Base-by-base conservation (phyloP, 2,797 vertebrate species). In the Rhinichthys osculus region DNA sequence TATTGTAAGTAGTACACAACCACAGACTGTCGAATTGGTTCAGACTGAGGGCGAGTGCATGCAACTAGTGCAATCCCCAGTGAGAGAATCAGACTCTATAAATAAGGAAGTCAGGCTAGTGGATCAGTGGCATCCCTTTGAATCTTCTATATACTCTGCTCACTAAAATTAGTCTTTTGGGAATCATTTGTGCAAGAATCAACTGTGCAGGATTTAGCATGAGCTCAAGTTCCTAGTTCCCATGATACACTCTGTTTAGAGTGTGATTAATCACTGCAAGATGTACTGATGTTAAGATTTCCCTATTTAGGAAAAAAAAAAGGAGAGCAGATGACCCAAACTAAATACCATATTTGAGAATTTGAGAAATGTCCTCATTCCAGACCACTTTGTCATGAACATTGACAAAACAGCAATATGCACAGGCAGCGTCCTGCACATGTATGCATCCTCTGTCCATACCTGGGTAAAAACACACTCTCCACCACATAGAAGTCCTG, bases 401-500 rank as follows among this genome's bases (percentile, higher is more conserved):
- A 64, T 30, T 30, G 59, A 64, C 11, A 14, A 66, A 66, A 66
- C 27, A 66, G 47, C 10, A 47, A 67, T 13, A 50, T 33, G 62
- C 57, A 30, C 13, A 44, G 13, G 40, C 40, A 72, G 70, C 13
- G 2, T 64, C n/a, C n/a, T 64, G 59, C 59, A 64, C 6, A 44
- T 27, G 13, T 42, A 16, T 42, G 54, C 23, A 59, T 42, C n/a
- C n/a, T 57, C 76, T 82, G 66, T 74, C n/a, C 96, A 95, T 94
- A 99, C 98, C 98, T 99, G 72, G 98, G 98, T 80, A 99, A 94
- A 92, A 98, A 99, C 70, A 99, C 97, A 59, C 98, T 99, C 93
- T 99, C 98, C 92, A 99, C 98, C 89, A 99, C 97, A 54, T 99
- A 99, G 93, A 99, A 99, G 90, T 99, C 98, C 93, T 99, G 98